Conservation (phyloP, 2,113 vertebrate species). For the Passer domesticus region DNA sequence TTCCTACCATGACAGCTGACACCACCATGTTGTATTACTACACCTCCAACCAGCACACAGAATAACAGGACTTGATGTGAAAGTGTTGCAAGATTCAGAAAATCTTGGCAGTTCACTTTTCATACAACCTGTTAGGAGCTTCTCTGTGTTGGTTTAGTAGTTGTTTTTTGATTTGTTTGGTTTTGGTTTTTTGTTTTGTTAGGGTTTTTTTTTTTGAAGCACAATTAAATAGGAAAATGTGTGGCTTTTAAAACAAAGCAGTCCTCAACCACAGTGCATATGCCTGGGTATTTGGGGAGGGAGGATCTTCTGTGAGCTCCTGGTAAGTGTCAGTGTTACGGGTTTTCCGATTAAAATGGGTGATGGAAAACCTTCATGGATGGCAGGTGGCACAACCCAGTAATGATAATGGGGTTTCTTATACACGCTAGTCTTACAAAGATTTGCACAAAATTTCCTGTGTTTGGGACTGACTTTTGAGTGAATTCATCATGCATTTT, state of each 20-base stretch:
- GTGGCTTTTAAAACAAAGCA: conserved; percentile 9
- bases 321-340: not conserved
- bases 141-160: conserved; percentile 28
- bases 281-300: not conserved
- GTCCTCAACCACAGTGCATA: not conserved
- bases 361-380: not conserved
- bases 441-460: not conserved
- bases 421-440: not conserved
- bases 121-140: not conserved
- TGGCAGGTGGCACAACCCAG: not conserved
- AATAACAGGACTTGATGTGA: not conserved
- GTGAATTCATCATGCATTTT: not conserved
- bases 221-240: not conserved
- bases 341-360: not conserved
- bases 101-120: conserved; percentile 15
- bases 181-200: not conserved
- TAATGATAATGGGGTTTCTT: not conserved
- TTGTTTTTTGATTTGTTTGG: not conserved
- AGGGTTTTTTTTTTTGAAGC: not conserved
- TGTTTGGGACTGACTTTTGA: not conserved
- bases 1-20: conserved; percentile 39
- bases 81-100: not conserved
- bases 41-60: conserved; percentile 20
- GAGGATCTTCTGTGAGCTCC: not conserved
- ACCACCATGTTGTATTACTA: not conserved